A percentile compares a stretch with the other conserved stretches of the same genome.
Conservation (phyloP, 1,140 invertebrate species). For the Zaprionus taronus region DNA sequence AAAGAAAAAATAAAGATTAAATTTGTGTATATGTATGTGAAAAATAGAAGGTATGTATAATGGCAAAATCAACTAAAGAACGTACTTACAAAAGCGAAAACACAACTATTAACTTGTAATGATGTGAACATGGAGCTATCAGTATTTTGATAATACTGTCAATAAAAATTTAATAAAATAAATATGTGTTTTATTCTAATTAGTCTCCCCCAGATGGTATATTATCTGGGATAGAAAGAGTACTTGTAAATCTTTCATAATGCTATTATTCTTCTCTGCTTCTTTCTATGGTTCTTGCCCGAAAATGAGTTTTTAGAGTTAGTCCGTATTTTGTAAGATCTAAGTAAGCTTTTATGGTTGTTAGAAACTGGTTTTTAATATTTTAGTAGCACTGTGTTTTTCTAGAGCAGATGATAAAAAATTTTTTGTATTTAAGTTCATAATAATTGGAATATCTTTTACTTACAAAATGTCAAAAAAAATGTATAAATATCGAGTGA, state of each 20-base stretch:
- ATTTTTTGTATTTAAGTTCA: slow-evolving; percentile 38
- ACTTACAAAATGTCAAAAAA: background rate
- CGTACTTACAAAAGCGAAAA: slow-evolving; percentile 65
- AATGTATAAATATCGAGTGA: slow-evolving; percentile 52
- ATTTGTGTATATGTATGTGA: slow-evolving; percentile 75
- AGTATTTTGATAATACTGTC: slow-evolving; percentile 83
- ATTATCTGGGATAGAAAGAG: background rate
- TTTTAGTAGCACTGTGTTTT: background rate
- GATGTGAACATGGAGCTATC: slow-evolving; percentile 84
- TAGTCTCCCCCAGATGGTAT: background rate
- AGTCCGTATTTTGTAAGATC: background rate
- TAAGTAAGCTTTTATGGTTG: slow-evolving; percentile 12
- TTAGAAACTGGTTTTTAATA: background rate
- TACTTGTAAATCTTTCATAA: too few relatives aligned
- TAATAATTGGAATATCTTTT: slow-evolving; percentile 21
- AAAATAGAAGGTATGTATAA: slow-evolving; percentile 60
- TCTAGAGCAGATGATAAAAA: slow-evolving; percentile 20
- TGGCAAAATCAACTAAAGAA: slow-evolving; percentile 68
- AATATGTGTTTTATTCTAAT: slow-evolving; percentile 1
- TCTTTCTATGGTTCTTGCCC: background rate
- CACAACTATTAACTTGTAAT: slow-evolving; percentile 82
- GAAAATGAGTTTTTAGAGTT: background rate
- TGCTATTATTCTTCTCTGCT: background rate
- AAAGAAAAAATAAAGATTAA: slow-evolving; percentile 48
- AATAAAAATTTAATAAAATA: slow-evolving; percentile 83